phyloP scores from a whole-genome alignment of 1,140 invertebrate species.

The Aphidius ervi region DNA sequence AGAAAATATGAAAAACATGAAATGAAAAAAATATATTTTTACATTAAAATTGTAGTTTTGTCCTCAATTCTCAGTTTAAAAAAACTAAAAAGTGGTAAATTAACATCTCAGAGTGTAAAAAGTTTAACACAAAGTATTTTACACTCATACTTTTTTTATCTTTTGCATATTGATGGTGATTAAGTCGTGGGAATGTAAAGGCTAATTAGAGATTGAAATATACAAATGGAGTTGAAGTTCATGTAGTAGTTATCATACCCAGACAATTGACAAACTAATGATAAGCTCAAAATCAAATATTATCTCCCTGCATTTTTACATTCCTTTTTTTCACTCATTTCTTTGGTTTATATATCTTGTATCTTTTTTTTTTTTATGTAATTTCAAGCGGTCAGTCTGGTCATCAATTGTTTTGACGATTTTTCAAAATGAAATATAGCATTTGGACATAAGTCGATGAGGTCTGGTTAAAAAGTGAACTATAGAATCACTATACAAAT shows the following conservation, averaged over 20 bases:
- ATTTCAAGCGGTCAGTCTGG: not conserved
- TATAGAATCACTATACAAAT: too few species aligned
- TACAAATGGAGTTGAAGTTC: conserved; percentile 1
- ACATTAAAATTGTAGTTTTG: too few species aligned
- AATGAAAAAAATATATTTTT: too few species aligned
- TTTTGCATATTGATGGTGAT: not conserved
- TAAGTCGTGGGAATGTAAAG: conserved; percentile 11
- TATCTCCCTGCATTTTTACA: not conserved
- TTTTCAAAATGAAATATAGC: not conserved
- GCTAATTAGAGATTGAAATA: not conserved
- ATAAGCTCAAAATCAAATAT: conserved; percentile 13
- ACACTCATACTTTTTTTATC: too few species aligned
- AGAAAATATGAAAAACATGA: too few species aligned
- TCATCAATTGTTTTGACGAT: conserved; percentile 20
- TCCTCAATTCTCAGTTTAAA: too few species aligned
- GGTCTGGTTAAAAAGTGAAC: too few species aligned
- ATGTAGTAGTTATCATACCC: conserved; percentile 16
- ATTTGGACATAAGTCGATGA: too few species aligned
- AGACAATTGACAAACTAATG: conserved; percentile 24
- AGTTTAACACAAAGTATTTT: too few species aligned
- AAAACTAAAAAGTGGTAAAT: too few species aligned
- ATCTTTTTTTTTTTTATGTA: conserved; percentile 2
- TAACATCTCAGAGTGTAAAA: too few species aligned
- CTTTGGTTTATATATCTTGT: not conserved
- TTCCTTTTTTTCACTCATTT: not conserved